Evolutionary conservation across 2,888 invertebrate genomes (phyloP), one percentile per base, ranked within the genome.

Genomic region (Cataglyphis rosenhaueri): DNA sequence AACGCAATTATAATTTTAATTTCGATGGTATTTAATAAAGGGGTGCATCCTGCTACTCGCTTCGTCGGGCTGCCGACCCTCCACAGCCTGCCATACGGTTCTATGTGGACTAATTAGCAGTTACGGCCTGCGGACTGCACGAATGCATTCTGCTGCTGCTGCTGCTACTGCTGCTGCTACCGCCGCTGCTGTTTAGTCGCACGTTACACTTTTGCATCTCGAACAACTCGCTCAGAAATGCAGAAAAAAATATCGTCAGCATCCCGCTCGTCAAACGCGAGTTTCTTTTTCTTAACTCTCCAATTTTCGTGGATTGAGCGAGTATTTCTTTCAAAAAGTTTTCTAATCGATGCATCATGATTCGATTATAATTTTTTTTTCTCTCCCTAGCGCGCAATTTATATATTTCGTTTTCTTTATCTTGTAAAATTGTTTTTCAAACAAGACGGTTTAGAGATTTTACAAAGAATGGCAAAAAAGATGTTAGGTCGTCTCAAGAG

Each of bases 1-100:
- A 94, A 94, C 93, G 94, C 94, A 94, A 94, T 94, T 94, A 94
- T 94, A 94, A 94, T 94, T 94, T 94, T 94, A 94, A 94, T 94
- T 94, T 94, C 93, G 92, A 92, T 94, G 94, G 94, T 93, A 94
- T 94, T 94, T 94, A 94, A 94, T 94, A 94, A 94, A 94, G 93
- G 94, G 93, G 91, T 88, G 92, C 92, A 91, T 90, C 91, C 91
- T 86, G 90, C 88, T 84, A 84, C 83, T 84, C 89, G 87, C 86
- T 87, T 83, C 84, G 86, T 74, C 82, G 82, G 68, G 74, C 87
- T 86, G 86, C 85, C 91, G 68, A 86, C 87, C 86, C 90, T 87
- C 89, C 84, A 71, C 73, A 88, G 88, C 86, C 86, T 86, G 76
- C 87, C 87, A 83, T 86, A 86, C 85, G 83, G 84, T 75, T 88